phyloP scores from a whole-genome alignment of 2,888 invertebrate genomes.

The Eilema sororculum region DNA sequence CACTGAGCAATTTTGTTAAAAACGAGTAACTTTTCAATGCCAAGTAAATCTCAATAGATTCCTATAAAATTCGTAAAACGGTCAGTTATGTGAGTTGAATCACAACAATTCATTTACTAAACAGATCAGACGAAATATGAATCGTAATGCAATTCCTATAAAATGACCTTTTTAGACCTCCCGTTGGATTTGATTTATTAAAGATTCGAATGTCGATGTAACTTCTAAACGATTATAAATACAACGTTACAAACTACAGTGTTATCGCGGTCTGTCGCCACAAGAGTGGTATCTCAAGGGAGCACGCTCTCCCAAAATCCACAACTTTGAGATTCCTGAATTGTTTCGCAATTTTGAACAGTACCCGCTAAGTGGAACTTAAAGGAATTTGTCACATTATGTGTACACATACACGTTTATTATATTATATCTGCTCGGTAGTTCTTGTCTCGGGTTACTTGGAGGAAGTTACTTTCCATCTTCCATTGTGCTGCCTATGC shows the following conservation, averaged over 20 bases:
- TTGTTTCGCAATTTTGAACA: conserved; percentile 23
- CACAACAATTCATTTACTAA: too few species aligned
- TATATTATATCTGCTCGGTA: background rate
- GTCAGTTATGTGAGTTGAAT: too few species aligned
- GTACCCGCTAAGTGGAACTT: conserved; percentile 28
- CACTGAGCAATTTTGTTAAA: too few species aligned
- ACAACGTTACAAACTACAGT: background rate
- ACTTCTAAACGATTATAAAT: background rate
- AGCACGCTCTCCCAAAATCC: conserved; percentile 22
- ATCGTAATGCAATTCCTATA: too few species aligned
- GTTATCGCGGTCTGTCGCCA: conserved; percentile 5
- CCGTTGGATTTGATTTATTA: background rate
- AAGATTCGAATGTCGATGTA: too few species aligned
- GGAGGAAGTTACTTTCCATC: background rate
- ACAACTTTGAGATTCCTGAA: conserved; percentile 31
- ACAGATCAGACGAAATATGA: too few species aligned
- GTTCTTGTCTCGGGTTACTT: background rate
- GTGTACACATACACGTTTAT: background rate
- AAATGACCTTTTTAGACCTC: too few species aligned
- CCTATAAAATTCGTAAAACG: too few species aligned
- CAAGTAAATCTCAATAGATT: too few species aligned
- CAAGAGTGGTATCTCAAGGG: conserved; percentile 15
- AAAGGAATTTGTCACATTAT: conserved; percentile 20
- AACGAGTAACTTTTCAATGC: too few species aligned
- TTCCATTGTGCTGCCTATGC: background rate